phyloP scores from a whole-genome alignment of 1,140 invertebrate genomes.

The Antheraea mylitta region DNA sequence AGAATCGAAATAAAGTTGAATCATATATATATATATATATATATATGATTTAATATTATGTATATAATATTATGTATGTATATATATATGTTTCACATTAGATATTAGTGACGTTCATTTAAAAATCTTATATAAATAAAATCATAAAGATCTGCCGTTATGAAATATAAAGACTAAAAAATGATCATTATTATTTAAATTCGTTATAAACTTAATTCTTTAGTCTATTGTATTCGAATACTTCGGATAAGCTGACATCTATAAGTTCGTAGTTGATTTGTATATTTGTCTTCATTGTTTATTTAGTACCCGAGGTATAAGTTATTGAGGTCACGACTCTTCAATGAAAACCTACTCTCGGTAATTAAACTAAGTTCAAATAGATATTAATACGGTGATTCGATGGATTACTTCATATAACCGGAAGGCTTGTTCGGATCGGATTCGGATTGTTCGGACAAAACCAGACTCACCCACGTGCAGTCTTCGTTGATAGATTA shows the following conservation, averaged over 20 bases:
- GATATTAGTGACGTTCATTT: too few species aligned
- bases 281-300: neutral
- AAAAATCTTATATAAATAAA: too few species aligned
- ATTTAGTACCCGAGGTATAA: neutral
- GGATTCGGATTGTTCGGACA: neutral
- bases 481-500: constrained; percentile 33
- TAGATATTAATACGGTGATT: neutral
- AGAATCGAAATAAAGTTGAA: too few species aligned
- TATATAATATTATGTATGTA: too few species aligned
- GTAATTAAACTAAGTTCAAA: neutral
- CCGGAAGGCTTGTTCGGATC: constrained; percentile 2
- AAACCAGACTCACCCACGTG: constrained; percentile 32
- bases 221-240: neutral
- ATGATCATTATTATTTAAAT: too few species aligned
- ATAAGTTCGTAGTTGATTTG: neutral
- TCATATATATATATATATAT: too few species aligned
- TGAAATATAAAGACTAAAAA: too few species aligned
- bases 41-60: too few species aligned
- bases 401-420: neutral
- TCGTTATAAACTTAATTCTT: neutral
- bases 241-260: neutral
- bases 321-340: neutral
- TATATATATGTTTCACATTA: too few species aligned
- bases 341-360: neutral
- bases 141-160: too few species aligned